phyloP scores from a whole-genome alignment of 2,888 invertebrate genomes.

The Epistrophella euchroma region DNA sequence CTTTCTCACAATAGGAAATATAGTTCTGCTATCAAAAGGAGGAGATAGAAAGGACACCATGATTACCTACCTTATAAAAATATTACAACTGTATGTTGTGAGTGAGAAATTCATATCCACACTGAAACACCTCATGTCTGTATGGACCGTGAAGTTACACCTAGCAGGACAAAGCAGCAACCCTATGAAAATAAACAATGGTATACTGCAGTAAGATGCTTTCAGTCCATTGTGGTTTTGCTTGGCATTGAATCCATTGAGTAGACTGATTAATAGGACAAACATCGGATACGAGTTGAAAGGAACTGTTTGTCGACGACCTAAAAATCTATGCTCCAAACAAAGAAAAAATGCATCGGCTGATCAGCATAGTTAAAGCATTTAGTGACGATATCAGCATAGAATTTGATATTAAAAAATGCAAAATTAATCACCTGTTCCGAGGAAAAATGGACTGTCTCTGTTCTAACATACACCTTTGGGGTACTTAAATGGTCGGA shows the following conservation, averaged over 20 bases:
- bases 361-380: neutral
- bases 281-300: neutral
- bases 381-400: too few species aligned
- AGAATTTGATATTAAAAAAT: conserved; percentile 2
- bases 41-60: neutral
- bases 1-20: neutral
- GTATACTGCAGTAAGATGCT: neutral
- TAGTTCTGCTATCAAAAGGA: neutral
- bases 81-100: neutral
- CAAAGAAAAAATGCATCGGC: neutral
- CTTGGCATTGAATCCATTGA: neutral
- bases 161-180: neutral
- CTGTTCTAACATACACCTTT: too few species aligned
- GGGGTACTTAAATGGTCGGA: too few species aligned
- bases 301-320: neutral
- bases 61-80: neutral
- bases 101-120: neutral
- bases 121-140: neutral
- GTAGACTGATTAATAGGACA: neutral
- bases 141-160: neutral
- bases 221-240: neutral
- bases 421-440: neutral
- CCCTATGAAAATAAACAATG: neutral
- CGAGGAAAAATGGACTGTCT: neutral
- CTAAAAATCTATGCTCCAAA: neutral